Percentiles rank a stretch among this genome's conserved stretches.
These are phyloP conservation scores for Monodelphis domestica DNA, from an alignment of 2,797 vertebrate species.

Conservation along the genomic window DNA sequence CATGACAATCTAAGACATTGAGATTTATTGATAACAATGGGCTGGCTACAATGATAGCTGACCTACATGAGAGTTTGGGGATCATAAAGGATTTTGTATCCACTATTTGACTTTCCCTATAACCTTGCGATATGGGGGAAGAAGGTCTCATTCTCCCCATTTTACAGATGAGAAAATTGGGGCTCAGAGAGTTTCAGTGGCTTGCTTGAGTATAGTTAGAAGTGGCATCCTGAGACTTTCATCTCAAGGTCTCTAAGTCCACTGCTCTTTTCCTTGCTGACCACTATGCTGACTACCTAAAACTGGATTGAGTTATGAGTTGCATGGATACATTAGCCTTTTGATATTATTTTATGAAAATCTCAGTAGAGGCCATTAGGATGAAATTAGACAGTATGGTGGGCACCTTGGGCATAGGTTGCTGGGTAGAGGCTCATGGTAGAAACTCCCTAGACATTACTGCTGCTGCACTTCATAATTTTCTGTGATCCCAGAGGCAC, in stretches of 20 bases:
- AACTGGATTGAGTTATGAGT: not conserved
- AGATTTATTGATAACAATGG: constrained; percentile 2
- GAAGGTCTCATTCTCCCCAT: not conserved
- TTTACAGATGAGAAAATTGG: not conserved
- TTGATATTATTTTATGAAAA: not conserved
- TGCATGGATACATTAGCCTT: not conserved
- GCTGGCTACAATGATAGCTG: not conserved
- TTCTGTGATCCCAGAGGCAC: not conserved
- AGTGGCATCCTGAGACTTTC: not conserved
- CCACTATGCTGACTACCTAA: not conserved
- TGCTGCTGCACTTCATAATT: not conserved
- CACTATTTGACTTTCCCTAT: not conserved
- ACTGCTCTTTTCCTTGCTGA: not conserved
- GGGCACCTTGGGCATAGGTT: not conserved
- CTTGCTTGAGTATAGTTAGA: not conserved
- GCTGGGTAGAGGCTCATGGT: not conserved
- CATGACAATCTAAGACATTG: not conserved
- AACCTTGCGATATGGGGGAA: not conserved
- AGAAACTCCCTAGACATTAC: not conserved
- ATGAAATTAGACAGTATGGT: not conserved
- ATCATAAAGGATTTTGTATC: not conserved
- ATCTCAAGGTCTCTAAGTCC: not conserved
- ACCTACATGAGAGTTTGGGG: not conserved
- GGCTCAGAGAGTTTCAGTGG: not conserved
- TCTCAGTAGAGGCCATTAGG: not conserved